Evolutionary conservation across 2,888 invertebrate genomes (phyloP), one percentile per base, ranked within the genome.

Genomic region (Apodemia zela): DNA sequence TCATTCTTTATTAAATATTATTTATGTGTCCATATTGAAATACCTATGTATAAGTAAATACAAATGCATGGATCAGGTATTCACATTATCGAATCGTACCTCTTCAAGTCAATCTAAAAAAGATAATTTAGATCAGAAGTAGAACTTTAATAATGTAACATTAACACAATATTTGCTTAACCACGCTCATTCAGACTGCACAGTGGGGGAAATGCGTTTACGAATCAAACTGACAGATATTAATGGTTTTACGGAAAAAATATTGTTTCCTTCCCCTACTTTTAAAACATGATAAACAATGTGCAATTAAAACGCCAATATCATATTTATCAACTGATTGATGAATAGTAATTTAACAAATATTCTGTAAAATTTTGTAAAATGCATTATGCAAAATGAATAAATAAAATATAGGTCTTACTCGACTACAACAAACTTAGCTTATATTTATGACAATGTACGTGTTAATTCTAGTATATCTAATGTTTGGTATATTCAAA

Each of bases 221-320:
- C 93, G 93, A 93, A 93, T 93, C 93, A 92, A 93, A 93, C 92
- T 87, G 94, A 94, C 94, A 93, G 93, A 86, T 94, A 94, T 94
- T 93, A 94, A 94, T 94, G 94, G 90, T 93, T 84, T 81, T 86
- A 87, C 87, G 92, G 93, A 94, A 94, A 94, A 94, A 94, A 94
- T 93, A 94, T 93, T 91, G 92, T 93, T 92, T 92, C 93, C 85
- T 85, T 82, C 85, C 86, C 86, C 77, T 76, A 84, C 89, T 87
- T 90, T 89, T 84, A 89, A 90, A 89, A 85, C 87, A 83, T 84
- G 87, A 87, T 87, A 87, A 87, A 90, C 88, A 86, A 79, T 79
- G 76, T 75, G 80, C 87, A 90, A 91, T 91, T 91, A 91, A 88
- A 89, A 84, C 83, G 88, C 84, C 89, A 87, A 89, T 87, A 81